These are phyloP conservation scores for Orthosia incerta DNA, from an alignment of 2,888 invertebrate genomes.

Conservation along the genomic window DNA sequence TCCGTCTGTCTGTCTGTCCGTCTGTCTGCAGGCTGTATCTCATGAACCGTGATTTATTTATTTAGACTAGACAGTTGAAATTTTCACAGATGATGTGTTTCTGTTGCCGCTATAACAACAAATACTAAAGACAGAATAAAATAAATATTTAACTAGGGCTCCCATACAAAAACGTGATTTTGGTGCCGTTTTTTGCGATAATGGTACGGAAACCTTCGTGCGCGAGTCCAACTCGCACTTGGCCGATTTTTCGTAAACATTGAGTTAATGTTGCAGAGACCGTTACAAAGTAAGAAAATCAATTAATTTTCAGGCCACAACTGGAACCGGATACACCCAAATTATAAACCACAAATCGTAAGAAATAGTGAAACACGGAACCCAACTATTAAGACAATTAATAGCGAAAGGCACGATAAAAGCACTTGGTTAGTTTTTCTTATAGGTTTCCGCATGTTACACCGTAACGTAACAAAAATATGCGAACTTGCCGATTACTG, in stretches of 20 bases:
- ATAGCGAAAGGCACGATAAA: slow-evolving; percentile 45
- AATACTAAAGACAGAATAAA: too few relatives aligned
- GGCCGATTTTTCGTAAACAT: slow-evolving; percentile 31
- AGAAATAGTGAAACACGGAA: slow-evolving; percentile 78
- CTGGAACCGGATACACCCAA: slow-evolving; percentile 73
- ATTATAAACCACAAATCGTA: slow-evolving; percentile 73
- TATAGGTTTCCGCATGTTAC: slow-evolving; percentile 35
- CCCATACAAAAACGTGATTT: too few relatives aligned
- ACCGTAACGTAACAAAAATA: slow-evolving; percentile 53
- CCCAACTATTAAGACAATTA: slow-evolving; percentile 71
- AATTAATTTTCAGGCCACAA: slow-evolving; percentile 56
- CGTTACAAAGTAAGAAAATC: slow-evolving; percentile 23
- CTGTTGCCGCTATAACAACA: too few relatives aligned
- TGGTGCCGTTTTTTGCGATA: too few relatives aligned
- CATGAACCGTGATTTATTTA: too few relatives aligned
- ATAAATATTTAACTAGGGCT: too few relatives aligned
- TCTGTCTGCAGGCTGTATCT: too few relatives aligned
- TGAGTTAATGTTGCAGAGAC: not conserved
- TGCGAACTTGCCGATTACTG: not conserved
- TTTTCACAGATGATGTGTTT: too few relatives aligned
- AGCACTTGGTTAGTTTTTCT: slow-evolving; percentile 43
- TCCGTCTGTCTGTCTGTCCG: too few relatives aligned
- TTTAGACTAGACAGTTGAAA: too few relatives aligned
- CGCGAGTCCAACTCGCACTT: too few relatives aligned
- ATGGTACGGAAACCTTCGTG: too few relatives aligned